Evolutionary conservation across 2,888 invertebrate species (phyloP), one percentile per base, ranked within the genome.

Genomic region (Cheilosia scutellata): DNA sequence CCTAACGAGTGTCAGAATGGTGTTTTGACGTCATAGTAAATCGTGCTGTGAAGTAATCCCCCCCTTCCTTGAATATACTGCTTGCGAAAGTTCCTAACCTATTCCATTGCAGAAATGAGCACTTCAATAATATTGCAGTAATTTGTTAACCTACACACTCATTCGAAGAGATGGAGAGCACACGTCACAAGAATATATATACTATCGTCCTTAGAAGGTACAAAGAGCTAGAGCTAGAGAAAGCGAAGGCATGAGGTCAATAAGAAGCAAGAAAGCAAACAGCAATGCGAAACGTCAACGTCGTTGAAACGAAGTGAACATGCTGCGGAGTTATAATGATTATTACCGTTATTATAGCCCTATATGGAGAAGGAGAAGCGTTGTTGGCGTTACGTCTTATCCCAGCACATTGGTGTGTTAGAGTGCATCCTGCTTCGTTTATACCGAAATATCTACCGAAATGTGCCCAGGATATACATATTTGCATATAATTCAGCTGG

Each of bases 251-350:
- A 83, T 71, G 71, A 76, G 80, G 75, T 84, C 80, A 84, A 84
- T 71, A 80, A 75, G 83, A 68, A 78, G 33, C 72, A 49, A 68
- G 40, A 86, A 82, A 77, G 37, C 76, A 77, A 80, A 72, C 75
- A 62, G 37, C 72, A 82, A 68, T 76, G 66, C 72, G 65, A 77
- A 72, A 86, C 72, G 82, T 86, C 86, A 86, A 82, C 76, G 71
- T 76, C 71, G 47, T 66, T 75, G 66, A 53, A 75, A 80, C 71
- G 65, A 66, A 65, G 60, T 74, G 75, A 62, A 80, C 86, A 77
- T 77, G 66, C 76, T 86, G 80, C 82, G 76, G 86, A 76, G 63
- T 77, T 86, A 82, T 82, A 86, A 86, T 82, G 82, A 86, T 86
- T 86, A 86, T 82, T 82, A 86, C 82, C 72, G 44, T 82, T 86